Conservation (phyloP, 30 jellyfish, hydroid and myxozoan species). For the Sanderia malayensis region DNA sequence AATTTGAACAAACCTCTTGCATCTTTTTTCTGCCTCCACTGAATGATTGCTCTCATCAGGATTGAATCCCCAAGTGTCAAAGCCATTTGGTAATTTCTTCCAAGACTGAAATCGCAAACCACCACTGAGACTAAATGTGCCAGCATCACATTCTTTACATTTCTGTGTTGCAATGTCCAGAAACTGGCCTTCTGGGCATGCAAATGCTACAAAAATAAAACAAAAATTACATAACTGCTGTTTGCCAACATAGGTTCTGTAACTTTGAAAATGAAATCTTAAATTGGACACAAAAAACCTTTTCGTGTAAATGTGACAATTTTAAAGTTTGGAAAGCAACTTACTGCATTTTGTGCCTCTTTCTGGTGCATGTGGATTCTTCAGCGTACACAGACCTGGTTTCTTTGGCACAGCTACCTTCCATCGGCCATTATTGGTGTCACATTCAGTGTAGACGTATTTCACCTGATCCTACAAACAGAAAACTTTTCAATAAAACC, state of each 20-base stretch:
- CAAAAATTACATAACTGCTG: not conserved
- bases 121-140: slow-evolving; percentile 77
- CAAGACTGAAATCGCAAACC: slow-evolving; percentile 63
- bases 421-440: slow-evolving; percentile 68
- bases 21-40: slow-evolving; percentile 12
- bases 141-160: slow-evolving; percentile 63
- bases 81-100: slow-evolving; percentile 75
- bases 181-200: slow-evolving; percentile 80
- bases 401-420: slow-evolving; percentile 65
- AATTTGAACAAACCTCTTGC: slow-evolving; percentile 55
- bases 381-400: slow-evolving; percentile 25
- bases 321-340: not conserved
- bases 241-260: not conserved
- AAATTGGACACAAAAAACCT: too few species aligned
- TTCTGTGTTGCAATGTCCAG: slow-evolving; percentile 69
- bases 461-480: slow-evolving; percentile 42
- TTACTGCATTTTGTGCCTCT: slow-evolving; percentile 58
- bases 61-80: slow-evolving; percentile 66
- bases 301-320: not conserved
- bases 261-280: too few species aligned
- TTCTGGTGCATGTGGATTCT: slow-evolving; percentile 59
- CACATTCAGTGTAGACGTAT: slow-evolving; percentile 83
- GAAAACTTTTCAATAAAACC: not conserved
- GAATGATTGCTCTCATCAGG: slow-evolving; percentile 19
- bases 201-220: slow-evolving; percentile 35